These are phyloP conservation scores for Sorex araneus DNA, from an alignment of 2,113 vertebrate species.

Conservation along the genomic window DNA sequence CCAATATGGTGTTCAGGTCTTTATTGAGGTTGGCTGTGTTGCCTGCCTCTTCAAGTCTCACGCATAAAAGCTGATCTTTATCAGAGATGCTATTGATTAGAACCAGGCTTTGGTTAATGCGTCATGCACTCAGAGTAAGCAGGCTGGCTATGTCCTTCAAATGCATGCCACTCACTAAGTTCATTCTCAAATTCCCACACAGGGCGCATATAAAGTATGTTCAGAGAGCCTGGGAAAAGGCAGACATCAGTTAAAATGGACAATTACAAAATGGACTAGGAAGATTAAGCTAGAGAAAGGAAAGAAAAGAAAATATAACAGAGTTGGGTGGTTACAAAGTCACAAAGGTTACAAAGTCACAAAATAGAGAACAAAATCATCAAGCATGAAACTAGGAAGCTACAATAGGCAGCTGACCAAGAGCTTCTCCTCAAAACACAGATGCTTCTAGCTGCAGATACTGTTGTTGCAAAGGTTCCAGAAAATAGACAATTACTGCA, in stretches of 20 bases:
- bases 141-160: conserved; percentile 94
- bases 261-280: conserved; percentile 92
- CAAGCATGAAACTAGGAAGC: too few relatives aligned
- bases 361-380: too few relatives aligned
- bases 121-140: conserved; percentile 93
- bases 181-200: conserved; percentile 94
- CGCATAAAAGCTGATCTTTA: background rate
- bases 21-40: background rate
- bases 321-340: background rate
- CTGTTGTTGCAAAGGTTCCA: too few relatives aligned
- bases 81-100: background rate
- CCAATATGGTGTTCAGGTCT: background rate
- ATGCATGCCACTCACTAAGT: conserved; percentile 91
- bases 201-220: conserved; percentile 94
- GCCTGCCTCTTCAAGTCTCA: background rate
- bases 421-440: too few relatives aligned
- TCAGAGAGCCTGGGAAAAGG: conserved; percentile 84
- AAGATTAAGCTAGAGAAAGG: conserved; percentile 95
- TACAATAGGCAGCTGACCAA: too few relatives aligned
- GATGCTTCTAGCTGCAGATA: too few relatives aligned
- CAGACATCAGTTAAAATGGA: conserved; percentile 90
- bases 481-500: too few relatives aligned
- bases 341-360: too few relatives aligned
- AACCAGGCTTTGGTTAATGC: conserved; percentile 92
- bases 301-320: background rate